A percentile compares a stretch with the other conserved stretches of the same genome.
Conservation (phyloP, 35 echinoderm and acorn worm genomes). For the Patiria miniata region DNA sequence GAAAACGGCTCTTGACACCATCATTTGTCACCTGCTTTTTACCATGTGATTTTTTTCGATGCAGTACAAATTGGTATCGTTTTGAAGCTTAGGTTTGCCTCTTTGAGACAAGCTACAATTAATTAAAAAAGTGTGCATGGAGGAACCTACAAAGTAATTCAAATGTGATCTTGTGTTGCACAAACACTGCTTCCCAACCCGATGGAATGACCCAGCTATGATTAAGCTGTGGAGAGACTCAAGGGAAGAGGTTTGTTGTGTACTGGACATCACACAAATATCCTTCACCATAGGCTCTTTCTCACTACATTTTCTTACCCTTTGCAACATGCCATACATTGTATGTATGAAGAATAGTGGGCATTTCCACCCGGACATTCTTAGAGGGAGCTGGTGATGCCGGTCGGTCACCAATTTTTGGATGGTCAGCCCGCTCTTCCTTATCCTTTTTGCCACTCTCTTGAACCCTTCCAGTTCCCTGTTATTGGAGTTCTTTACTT, state of each 20-base stretch:
- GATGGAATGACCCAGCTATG: too few relatives aligned
- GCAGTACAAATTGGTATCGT: too few relatives aligned
- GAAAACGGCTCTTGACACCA: too few relatives aligned
- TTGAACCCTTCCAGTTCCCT: conserved; percentile 60
- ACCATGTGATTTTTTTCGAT: too few relatives aligned
- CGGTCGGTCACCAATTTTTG: conserved; percentile 54
- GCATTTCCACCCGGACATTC: not conserved
- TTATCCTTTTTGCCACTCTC: conserved; percentile 24
- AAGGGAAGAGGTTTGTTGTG: conserved; percentile 62
- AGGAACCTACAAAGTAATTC: too few relatives aligned
- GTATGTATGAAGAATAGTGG: conserved; percentile 41
- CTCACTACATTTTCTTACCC: not conserved
- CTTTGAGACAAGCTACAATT: too few relatives aligned
- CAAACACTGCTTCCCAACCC: too few relatives aligned
- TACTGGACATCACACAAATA: too few relatives aligned
- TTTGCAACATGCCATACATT: conserved; percentile 70
- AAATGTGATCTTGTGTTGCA: too few relatives aligned
- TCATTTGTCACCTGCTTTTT: too few relatives aligned
- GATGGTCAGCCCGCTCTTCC: not conserved
- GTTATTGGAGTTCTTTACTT: conserved; percentile 42
- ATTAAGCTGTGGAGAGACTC: conserved; percentile 58
- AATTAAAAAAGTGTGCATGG: too few relatives aligned
- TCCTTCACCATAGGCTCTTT: conserved; percentile 41
- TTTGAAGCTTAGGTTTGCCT: too few relatives aligned
- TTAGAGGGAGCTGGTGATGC: conserved; percentile 57